These are phyloP conservation scores for Drosophila bunnanda DNA, from an alignment of 2,888 invertebrate genomes.

Conservation along the genomic window DNA sequence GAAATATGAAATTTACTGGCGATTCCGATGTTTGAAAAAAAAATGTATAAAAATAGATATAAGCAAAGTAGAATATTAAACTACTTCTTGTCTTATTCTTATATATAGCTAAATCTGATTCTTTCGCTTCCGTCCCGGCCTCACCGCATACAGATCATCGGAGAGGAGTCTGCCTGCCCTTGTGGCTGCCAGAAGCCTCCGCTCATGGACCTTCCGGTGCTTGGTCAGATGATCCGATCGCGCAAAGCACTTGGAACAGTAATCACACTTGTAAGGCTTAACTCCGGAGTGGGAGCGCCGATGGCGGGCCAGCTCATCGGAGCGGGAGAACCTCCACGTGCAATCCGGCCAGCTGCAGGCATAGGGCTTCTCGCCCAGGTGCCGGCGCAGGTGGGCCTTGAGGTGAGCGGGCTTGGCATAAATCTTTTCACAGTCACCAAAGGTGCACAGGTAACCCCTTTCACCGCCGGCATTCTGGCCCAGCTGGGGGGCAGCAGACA, in stretches of 20 bases:
- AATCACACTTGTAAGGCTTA: conserved; percentile 95
- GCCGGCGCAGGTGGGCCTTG: conserved; percentile 94
- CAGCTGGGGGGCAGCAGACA: conserved; percentile 77
- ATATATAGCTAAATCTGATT: conserved; percentile 62
- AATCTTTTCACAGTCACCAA: conserved; percentile 90
- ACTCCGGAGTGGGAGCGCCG: conserved; percentile 97
- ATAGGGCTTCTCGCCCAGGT: conserved; percentile 92
- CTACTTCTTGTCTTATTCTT: background rate
- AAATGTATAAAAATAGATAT: background rate
- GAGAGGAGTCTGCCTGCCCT: conserved; percentile 74
- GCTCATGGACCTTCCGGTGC: conserved; percentile 93
- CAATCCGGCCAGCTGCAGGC: conserved; percentile 92
- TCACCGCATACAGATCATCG: conserved; percentile 79
- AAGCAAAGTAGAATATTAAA: background rate
- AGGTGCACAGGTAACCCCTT: conserved; percentile 89
- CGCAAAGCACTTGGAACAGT: conserved; percentile 95
- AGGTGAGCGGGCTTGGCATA: conserved; percentile 96
- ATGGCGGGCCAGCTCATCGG: conserved; percentile 96
- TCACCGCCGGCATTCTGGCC: conserved; percentile 78
- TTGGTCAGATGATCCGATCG: conserved; percentile 97
- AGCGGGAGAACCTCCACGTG: conserved; percentile 96
- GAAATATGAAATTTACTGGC: background rate
- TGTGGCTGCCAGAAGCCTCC: conserved; percentile 85
- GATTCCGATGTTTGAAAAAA: background rate
- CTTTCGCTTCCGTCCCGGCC: conserved; percentile 84